These are phyloP conservation scores for Bergia sp. DNA, from an alignment of 92 coral and sea anemone species.

Conservation along the genomic window DNA sequence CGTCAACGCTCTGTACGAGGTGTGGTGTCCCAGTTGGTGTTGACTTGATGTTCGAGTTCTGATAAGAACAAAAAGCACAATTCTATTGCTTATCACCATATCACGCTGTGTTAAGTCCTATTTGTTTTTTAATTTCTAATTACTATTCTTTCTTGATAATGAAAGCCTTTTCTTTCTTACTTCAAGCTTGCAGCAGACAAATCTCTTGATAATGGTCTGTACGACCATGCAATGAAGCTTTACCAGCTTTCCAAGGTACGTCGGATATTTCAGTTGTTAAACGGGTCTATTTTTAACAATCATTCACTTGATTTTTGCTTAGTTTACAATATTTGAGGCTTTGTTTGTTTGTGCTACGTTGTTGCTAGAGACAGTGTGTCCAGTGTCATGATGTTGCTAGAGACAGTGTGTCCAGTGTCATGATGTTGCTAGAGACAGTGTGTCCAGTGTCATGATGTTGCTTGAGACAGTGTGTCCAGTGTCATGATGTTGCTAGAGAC, in stretches of 20 bases:
- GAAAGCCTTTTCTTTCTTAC: not conserved
- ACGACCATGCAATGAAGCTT: constrained; percentile 86
- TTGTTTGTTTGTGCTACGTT: no score
- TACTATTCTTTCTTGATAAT: not conserved
- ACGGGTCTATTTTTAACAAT: not conserved
- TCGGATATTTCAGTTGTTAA: not conserved
- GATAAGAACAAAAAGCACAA: no score
- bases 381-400: no score
- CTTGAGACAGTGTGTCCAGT: no score
- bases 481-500: no score
- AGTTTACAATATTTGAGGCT: no score
- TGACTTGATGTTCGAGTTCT: not conserved
- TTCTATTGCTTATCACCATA: not conserved
- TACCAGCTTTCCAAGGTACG: constrained; percentile 95
- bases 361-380: no score
- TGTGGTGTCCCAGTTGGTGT: not conserved
- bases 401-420: no score
- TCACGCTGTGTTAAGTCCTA: not conserved
- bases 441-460: no score
- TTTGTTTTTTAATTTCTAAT: not conserved
- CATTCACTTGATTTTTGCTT: not conserved
- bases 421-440: no score
- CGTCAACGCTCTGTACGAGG: constrained; percentile 89
- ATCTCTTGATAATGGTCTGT: constrained; percentile 73
- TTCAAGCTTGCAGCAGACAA: constrained; percentile 90